Evolutionary conservation across 2,113 vertebrate species (phyloP).

Genomic region (Ictalurus furcatus): DNA sequence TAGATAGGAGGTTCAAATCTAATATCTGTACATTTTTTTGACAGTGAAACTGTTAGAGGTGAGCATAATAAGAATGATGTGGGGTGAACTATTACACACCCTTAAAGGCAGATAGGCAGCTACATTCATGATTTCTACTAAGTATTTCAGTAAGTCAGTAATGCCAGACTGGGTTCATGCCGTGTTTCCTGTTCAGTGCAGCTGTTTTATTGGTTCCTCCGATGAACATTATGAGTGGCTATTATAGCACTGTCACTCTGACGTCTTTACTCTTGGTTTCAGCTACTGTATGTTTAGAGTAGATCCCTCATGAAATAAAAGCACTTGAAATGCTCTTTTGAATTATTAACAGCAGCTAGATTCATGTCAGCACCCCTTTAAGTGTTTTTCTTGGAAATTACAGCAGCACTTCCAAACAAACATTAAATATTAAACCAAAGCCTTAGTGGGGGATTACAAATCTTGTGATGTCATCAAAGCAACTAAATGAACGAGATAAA

Average conservation of each 20-base stretch:
- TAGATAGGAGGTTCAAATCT: not conserved
- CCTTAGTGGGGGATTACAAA: conserved; percentile 38
- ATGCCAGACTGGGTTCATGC: not conserved
- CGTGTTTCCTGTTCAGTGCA: not conserved
- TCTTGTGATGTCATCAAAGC: conserved; percentile 5
- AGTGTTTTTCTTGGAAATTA: conserved; percentile 39
- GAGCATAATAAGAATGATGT: not conserved
- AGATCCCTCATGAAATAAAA: conserved; percentile 10
- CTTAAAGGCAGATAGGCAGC: not conserved
- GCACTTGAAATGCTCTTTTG: conserved; percentile 35
- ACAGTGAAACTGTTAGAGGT: not conserved
- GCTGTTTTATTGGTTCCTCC: not conserved
- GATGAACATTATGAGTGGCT: not conserved
- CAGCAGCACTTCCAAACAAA: conserved; percentile 14
- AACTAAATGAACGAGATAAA: conserved; percentile 27
- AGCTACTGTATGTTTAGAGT: not conserved
- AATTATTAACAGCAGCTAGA: conserved; percentile 35
- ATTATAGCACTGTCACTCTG: not conserved
- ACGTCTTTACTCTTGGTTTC: not conserved
- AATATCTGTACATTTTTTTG: not conserved
- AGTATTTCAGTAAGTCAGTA: not conserved
- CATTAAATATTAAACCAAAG: conserved; percentile 46
- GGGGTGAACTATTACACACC: not conserved
- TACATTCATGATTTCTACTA: not conserved
- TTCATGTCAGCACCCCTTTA: conserved; percentile 25